Base-by-base conservation (phyloP, 1,140 invertebrate genomes). In the Caligus rogercresseyi region DNA sequence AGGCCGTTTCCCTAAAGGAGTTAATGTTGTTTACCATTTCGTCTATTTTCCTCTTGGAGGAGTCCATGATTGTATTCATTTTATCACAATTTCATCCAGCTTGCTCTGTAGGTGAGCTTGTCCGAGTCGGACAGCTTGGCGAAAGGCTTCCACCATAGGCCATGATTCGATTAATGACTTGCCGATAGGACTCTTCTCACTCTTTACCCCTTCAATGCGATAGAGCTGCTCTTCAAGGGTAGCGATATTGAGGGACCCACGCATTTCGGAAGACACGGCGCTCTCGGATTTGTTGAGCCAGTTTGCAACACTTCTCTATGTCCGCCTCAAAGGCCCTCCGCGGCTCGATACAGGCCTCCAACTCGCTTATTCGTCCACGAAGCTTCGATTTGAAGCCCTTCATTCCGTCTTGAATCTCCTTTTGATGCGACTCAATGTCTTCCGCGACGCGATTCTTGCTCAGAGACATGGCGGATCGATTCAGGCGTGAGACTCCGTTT, bases 261-360 rank as follows among this genome's bases (percentile, higher is more conserved):
- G 77, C 1, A 90, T 72, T 68, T 90, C 87, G 25, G 83, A 79
- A 14, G 84, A 83, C 0, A 85, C 81, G 14, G 85, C 82, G 4
- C 61, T 84, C 75, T 91, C 87, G 54, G 86, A 85, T 76, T 91
- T 83, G 58, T 86, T 85, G 18, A 90, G 74, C 87, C 87, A 91
- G 66, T 86, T 80, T 66, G 85, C 79, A n/a, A 70, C 84, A 85
- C 67, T 83, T 82, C 62, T 86, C 82, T 52, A 87, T 76, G 64
- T 86, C 82, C 59, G 78, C 80, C 72, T 92, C 87, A 69, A 92
- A 87, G 16, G 82, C 76, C 70, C 81, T 83, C 67, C 88, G 78
- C 18, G 81, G 80, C 72, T 83, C 79, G 13, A 89, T 72, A 13
- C 87, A 74, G 74, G 86, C 85, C 23, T 77, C 78, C 3, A 89